Percentiles rank a stretch among this genome's conserved stretches.
These are phyloP conservation scores for Sarcophaga caerulescens DNA, from an alignment of 2,888 invertebrate species.

Conservation along the genomic window DNA sequence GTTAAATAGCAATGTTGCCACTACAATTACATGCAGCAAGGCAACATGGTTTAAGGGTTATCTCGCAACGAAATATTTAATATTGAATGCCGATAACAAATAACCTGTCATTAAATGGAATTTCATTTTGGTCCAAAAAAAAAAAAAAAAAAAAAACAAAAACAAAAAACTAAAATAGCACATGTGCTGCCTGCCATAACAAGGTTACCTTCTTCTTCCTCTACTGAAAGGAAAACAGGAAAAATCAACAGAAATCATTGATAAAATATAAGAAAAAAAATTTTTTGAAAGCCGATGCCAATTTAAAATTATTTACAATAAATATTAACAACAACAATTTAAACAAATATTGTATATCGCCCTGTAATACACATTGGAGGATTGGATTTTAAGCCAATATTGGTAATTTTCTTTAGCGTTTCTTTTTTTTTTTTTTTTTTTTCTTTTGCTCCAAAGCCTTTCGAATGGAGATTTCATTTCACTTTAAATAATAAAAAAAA, in stretches of 20 bases:
- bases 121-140: neutral
- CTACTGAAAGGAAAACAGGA: neutral
- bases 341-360: too few species aligned
- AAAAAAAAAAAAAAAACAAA: too few species aligned
- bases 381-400: neutral
- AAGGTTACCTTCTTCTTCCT: neutral
- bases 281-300: conserved; percentile 57
- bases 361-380: too few species aligned
- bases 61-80: neutral
- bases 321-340: conserved; percentile 28
- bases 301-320: conserved; percentile 61
- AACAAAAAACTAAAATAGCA: too few species aligned
- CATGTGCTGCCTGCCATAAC: neutral
- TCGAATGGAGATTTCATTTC: conserved; percentile 6
- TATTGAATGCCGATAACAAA: neutral
- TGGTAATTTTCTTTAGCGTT: conserved; percentile 49
- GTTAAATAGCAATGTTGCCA: neutral
- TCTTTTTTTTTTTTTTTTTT: neutral
- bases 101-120: neutral
- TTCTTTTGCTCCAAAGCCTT: too few species aligned
- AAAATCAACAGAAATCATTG: neutral
- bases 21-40: neutral
- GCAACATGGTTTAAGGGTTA: neutral
- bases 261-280: conserved; percentile 33
- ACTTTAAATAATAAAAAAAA: conserved; percentile 12